Percentiles rank a stretch among this genome's conserved stretches.
Conservation (phyloP, 2,888 invertebrate genomes). For the Caenorhabditis panamensis region DNA sequence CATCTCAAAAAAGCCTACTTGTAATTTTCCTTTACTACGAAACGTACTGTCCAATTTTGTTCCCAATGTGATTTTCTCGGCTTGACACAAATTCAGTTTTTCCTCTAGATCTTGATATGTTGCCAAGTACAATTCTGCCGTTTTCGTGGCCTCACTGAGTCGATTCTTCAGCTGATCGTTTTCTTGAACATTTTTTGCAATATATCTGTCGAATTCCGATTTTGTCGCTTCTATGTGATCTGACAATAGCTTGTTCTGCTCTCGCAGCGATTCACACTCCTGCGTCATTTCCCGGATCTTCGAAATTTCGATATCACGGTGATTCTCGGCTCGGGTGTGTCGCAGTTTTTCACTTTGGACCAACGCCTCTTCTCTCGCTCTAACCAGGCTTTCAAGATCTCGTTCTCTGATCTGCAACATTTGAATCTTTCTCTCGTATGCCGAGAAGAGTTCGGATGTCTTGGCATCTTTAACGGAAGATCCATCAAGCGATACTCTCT, state of each 20-base stretch:
- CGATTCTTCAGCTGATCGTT: constrained; percentile 54
- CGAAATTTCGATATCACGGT: too few relatives aligned
- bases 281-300: constrained; percentile 50
- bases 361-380: constrained; percentile 82
- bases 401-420: constrained; percentile 75
- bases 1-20: not conserved
- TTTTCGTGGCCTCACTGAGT: constrained; percentile 26
- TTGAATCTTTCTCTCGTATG: constrained; percentile 74
- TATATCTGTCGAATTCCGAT: not conserved
- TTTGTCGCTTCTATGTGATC: constrained; percentile 14
- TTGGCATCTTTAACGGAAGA: constrained; percentile 68
- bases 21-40: not conserved
- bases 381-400: constrained; percentile 82
- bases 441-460: constrained; percentile 69
- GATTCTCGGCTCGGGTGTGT: not conserved
- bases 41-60: constrained; percentile 26
- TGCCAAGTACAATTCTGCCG: constrained; percentile 20
- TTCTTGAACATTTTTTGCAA: constrained; percentile 34
- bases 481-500: constrained; percentile 50
- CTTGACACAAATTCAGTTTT: constrained; percentile 12
- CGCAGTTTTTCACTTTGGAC: constrained; percentile 82
- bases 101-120: constrained; percentile 24
- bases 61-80: constrained; percentile 22
- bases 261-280: constrained; percentile 61
- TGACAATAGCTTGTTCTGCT: constrained; percentile 42